A percentile compares a stretch with the other conserved stretches of the same genome.
Evolutionary conservation across 2,797 vertebrate genomes (phyloP).

Genomic region (Sebastes aleutianus): DNA sequence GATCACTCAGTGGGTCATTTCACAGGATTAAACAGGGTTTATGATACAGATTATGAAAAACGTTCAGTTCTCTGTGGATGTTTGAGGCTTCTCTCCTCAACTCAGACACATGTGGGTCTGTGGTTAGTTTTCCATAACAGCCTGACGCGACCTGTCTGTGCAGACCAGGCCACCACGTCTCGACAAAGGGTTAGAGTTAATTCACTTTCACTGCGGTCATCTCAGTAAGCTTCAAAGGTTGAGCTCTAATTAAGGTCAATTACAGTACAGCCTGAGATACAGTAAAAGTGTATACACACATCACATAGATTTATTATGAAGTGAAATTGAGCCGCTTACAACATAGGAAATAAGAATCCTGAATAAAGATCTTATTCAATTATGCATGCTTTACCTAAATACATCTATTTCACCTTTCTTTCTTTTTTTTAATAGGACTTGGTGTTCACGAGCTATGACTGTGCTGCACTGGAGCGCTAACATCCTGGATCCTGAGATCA

Average conservation of each 20-base stretch:
- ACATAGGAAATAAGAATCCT: not conserved
- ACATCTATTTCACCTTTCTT: not conserved
- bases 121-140: not conserved
- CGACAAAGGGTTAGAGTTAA: not conserved
- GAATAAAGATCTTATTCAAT: not conserved
- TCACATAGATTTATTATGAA: not conserved
- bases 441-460: slow-evolving; percentile 69
- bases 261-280: not conserved
- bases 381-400: not conserved
- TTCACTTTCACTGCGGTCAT: not conserved
- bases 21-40: slow-evolving; percentile 49
- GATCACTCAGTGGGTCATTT: slow-evolving; percentile 44
- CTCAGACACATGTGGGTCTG: slow-evolving; percentile 1
- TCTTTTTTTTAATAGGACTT: slow-evolving; percentile 58
- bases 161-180: not conserved
- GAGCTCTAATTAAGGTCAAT: not conserved
- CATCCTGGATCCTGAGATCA: slow-evolving; percentile 4
- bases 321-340: not conserved
- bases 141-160: not conserved
- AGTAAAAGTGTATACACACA: not conserved
- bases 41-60: slow-evolving; percentile 52
- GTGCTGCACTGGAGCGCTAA: slow-evolving; percentile 55
- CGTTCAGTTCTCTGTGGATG: not conserved
- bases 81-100: slow-evolving; percentile 25
- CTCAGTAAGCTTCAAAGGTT: not conserved